A percentile compares a stretch with the other conserved stretches of the same genome.
Evolutionary conservation across 2,797 vertebrate species (phyloP).

Genomic region (Neomorphus geoffroyi): DNA sequence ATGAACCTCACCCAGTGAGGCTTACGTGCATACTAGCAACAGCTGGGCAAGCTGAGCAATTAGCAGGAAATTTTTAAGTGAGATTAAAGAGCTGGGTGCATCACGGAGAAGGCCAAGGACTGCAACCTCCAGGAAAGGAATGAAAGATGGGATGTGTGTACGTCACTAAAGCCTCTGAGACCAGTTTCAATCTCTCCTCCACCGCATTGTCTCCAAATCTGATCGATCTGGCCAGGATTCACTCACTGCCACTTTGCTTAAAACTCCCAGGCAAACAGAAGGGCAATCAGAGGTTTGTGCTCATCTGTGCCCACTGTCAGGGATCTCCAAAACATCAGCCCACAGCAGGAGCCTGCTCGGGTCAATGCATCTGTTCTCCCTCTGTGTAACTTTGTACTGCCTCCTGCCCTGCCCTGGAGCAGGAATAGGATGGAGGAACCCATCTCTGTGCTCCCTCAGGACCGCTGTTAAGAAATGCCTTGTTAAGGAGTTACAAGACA

Average conservation of each 20-base stretch:
- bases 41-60: background rate
- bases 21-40: rapidly evolving
- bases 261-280: background rate
- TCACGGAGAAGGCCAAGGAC: background rate
- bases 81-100: background rate
- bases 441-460: background rate
- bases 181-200: background rate
- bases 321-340: background rate
- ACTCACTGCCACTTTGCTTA: background rate
- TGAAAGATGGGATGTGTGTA: background rate
- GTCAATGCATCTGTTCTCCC: rapidly evolving
- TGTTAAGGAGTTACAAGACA: background rate
- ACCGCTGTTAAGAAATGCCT: background rate
- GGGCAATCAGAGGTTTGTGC: background rate
- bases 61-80: background rate
- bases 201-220: background rate
- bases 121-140: background rate
- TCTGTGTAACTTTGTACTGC: rapidly evolving
- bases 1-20: background rate
- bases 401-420: background rate
- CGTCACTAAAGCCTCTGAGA: background rate
- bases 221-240: background rate
- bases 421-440: background rate
- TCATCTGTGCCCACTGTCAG: background rate
- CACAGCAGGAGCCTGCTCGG: background rate